These are phyloP conservation scores for Sebastes matsubarae DNA, from an alignment of 2,797 vertebrate species.

Conservation along the genomic window DNA sequence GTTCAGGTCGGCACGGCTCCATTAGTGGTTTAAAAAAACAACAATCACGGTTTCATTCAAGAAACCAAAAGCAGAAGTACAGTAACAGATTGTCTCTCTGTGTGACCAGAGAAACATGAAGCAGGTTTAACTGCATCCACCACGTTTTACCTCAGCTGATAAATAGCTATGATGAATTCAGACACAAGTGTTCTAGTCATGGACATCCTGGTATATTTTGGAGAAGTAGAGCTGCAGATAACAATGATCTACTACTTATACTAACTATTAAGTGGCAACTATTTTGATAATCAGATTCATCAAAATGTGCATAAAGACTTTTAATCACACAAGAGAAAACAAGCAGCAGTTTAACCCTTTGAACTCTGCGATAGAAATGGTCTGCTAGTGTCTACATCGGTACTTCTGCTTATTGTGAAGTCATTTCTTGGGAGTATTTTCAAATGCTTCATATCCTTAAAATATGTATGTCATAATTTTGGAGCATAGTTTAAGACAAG, in stretches of 20 bases:
- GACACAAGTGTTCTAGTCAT: not conserved
- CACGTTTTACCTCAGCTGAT: not conserved
- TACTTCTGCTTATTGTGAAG: not conserved
- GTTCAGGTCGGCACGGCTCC: not conserved
- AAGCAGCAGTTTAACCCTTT: too few species aligned
- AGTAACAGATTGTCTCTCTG: not conserved
- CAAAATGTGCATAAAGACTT: not conserved
- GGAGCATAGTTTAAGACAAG: too few species aligned
- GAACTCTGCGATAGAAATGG: too few species aligned
- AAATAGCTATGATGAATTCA: not conserved
- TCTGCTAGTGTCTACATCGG: too few species aligned
- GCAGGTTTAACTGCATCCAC: not conserved
- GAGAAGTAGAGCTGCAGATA: too few species aligned
- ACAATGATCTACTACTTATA: too few species aligned
- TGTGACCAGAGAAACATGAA: not conserved
- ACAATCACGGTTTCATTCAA: not conserved
- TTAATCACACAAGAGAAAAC: not conserved
- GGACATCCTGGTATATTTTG: too few species aligned
- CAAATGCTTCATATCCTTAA: too few species aligned
- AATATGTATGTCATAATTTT: too few species aligned
- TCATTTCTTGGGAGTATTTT: too few species aligned
- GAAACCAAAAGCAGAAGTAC: not conserved
- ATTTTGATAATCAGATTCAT: too few species aligned
- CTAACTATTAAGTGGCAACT: too few species aligned
- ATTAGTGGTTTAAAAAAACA: not conserved